Evolutionary conservation across 1,140 invertebrate species (phyloP).

Genomic region (Lepidurus packardi): DNA sequence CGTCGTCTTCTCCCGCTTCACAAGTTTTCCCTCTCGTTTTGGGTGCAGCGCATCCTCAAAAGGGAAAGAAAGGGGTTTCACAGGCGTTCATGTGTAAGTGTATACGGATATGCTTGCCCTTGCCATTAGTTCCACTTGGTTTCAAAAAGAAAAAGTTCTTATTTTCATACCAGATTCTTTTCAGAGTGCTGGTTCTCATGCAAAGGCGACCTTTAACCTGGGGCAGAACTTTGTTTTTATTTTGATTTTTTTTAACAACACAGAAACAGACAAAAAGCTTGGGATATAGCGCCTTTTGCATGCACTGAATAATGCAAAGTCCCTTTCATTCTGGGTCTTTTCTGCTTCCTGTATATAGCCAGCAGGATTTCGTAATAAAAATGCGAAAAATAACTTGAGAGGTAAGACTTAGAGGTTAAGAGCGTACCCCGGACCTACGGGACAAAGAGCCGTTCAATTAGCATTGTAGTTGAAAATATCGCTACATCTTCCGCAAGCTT

Average conservation of each 20-base stretch:
- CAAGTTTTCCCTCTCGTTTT: not conserved
- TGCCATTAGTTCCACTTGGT: not conserved
- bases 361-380: not conserved
- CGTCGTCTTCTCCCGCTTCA: not conserved
- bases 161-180: too few relatives aligned
- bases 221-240: not conserved
- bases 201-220: not conserved
- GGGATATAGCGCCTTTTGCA: not conserved
- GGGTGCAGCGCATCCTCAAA: too few relatives aligned
- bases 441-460: not conserved
- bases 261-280: not conserved
- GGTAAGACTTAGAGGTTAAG: too few relatives aligned
- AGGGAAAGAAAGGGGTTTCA: not conserved
- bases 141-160: not conserved
- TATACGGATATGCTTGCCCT: constrained; percentile 10
- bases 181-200: not conserved
- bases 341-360: not conserved
- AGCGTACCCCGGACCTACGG: not conserved
- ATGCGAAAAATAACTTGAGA: not conserved
- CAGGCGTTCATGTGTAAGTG: not conserved
- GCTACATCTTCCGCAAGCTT: not conserved
- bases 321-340: too few relatives aligned
- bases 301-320: not conserved
- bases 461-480: not conserved
- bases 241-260: not conserved